Evolutionary conservation across 2,888 invertebrate genomes (phyloP).

Genomic region (Agonopterix subpropinquella): DNA sequence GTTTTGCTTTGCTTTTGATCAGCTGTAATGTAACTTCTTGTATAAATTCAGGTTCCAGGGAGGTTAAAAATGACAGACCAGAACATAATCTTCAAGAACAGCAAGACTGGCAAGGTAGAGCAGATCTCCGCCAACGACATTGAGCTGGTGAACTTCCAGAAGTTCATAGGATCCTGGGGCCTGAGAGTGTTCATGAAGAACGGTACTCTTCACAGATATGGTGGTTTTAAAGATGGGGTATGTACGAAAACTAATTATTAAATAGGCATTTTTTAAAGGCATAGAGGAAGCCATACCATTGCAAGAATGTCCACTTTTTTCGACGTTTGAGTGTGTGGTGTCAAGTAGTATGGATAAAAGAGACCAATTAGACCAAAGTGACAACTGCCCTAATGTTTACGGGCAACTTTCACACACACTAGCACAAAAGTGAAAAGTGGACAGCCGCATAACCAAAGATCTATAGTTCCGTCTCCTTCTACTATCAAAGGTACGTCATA

Average conservation of each 20-base stretch:
- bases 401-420: too few relatives aligned
- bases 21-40: not conserved
- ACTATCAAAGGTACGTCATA: too few relatives aligned
- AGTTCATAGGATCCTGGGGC: constrained; percentile 93
- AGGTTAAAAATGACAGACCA: constrained; percentile 94
- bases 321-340: too few relatives aligned
- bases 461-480: too few relatives aligned
- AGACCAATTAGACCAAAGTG: too few relatives aligned
- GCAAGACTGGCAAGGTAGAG: constrained; percentile 97
- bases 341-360: too few relatives aligned
- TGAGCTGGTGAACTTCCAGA: constrained; percentile 93
- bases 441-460: too few relatives aligned
- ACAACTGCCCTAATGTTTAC: too few relatives aligned
- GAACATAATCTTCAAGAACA: constrained; percentile 94
- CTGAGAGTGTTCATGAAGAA: constrained; percentile 92
- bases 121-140: constrained; percentile 90
- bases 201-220: constrained; percentile 92
- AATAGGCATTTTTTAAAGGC: too few relatives aligned
- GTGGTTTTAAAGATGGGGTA: constrained; percentile 93
- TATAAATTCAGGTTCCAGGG: constrained; percentile 84
- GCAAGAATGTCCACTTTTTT: too few relatives aligned
- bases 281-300: too few relatives aligned
- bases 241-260: constrained; percentile 24
- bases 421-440: too few relatives aligned
- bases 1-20: not conserved